Conservation (phyloP, 2,797 vertebrate genomes). For the Xiphorhynchus erythropygius region DNA sequence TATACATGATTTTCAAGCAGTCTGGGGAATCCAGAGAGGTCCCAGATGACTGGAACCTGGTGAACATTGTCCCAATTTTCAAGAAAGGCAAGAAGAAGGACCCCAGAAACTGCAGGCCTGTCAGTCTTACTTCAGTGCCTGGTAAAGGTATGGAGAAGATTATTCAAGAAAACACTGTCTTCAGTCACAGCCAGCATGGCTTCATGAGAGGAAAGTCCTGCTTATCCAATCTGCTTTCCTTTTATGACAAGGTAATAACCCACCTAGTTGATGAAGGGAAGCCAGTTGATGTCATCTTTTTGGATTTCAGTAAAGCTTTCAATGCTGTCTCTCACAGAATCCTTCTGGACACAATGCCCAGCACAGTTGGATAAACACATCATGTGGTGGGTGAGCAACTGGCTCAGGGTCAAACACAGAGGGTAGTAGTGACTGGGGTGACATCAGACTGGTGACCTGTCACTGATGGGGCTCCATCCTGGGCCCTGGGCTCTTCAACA, state of each 20-base stretch:
- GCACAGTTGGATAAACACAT: background rate
- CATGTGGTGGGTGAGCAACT: background rate
- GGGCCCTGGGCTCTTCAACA: background rate
- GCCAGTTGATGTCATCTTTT: background rate
- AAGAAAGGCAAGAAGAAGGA: background rate
- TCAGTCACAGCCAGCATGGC: background rate
- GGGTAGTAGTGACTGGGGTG: background rate
- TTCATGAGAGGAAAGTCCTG: background rate
- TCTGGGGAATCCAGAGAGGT: background rate
- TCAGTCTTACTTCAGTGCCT: background rate
- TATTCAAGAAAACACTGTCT: background rate
- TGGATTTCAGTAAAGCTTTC: background rate
- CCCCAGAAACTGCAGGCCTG: background rate
- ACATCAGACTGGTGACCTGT: background rate
- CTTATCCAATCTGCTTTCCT: background rate
- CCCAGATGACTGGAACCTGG: background rate
- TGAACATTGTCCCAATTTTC: background rate
- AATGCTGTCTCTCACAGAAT: background rate
- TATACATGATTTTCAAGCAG: background rate
- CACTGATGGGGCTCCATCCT: background rate
- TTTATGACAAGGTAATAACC: background rate
- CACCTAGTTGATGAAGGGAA: background rate
- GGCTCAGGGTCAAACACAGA: background rate
- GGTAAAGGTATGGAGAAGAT: background rate
- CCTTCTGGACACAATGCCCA: background rate